Conservation (phyloP, 2,888 invertebrate genomes). For the Venusia cambrica region DNA sequence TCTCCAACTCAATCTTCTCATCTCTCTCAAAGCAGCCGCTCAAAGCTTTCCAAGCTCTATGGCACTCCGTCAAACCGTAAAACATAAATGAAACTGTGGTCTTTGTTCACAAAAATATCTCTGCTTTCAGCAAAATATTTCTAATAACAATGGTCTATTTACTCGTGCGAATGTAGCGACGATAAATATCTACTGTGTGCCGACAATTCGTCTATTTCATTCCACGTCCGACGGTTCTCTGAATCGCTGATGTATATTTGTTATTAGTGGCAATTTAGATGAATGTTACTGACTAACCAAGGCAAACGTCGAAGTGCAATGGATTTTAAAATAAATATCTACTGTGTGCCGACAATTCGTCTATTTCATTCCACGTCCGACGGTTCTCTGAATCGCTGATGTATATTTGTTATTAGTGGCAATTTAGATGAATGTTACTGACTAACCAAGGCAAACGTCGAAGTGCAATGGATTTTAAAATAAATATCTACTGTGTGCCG, state of each 20-base stretch:
- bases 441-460: too few relatives aligned
- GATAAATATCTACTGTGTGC: slow-evolving; percentile 27
- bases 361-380: slow-evolving; percentile 17
- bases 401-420: background rate
- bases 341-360: slow-evolving; percentile 16
- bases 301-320: too few relatives aligned
- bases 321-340: slow-evolving; percentile 31
- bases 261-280: background rate
- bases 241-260: slow-evolving; percentile 1
- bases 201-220: slow-evolving; percentile 15
- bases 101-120: slow-evolving; percentile 23
- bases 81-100: slow-evolving; percentile 51
- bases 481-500: slow-evolving; percentile 26
- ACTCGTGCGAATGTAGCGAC: slow-evolving; percentile 23
- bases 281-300: slow-evolving; percentile 5
- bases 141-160: slow-evolving; percentile 53
- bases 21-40: slow-evolving; percentile 8
- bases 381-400: slow-evolving; percentile 2
- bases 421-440: slow-evolving; percentile 3
- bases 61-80: slow-evolving; percentile 45
- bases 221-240: slow-evolving; percentile 7
- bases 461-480: too few relatives aligned
- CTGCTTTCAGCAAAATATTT: slow-evolving; percentile 30
- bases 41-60: slow-evolving; percentile 16
- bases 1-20: background rate